phyloP scores from a whole-genome alignment of 2,888 invertebrate species.

The Rhagium mordax region DNA sequence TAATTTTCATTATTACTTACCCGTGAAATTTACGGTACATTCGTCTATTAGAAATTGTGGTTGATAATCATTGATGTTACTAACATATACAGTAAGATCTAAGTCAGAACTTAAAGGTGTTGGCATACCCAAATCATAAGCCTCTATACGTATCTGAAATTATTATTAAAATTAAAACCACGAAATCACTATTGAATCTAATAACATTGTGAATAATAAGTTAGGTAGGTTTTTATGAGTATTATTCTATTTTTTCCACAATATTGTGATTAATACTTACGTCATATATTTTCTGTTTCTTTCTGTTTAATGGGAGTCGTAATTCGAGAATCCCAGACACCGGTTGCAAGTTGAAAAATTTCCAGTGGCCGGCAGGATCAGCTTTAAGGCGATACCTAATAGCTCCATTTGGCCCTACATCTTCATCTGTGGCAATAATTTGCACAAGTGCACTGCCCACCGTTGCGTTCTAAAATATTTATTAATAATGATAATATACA shows the following conservation, averaged over 20 bases:
- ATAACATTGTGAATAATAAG: no score
- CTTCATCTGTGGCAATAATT: slow-evolving; percentile 89
- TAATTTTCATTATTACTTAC: slow-evolving; percentile 67
- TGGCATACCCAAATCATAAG: slow-evolving; percentile 90
- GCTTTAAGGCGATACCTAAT: slow-evolving; percentile 87
- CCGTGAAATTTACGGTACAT: slow-evolving; percentile 82
- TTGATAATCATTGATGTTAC: slow-evolving; percentile 91
- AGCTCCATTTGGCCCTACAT: slow-evolving; percentile 92
- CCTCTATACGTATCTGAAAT: slow-evolving; percentile 87
- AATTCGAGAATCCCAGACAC: slow-evolving; percentile 85
- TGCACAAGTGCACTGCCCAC: slow-evolving; percentile 86
- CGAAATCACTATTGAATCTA: no score
- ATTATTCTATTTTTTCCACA: no score
- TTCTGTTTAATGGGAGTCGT: slow-evolving; percentile 82
- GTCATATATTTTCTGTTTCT: slow-evolving; percentile 90
- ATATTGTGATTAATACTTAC: slow-evolving; percentile 72
- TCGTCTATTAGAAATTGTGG: slow-evolving; percentile 87
- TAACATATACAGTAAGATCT: slow-evolving; percentile 89
- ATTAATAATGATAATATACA: no score
- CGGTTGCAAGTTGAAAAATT: slow-evolving; percentile 86
- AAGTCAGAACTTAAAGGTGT: slow-evolving; percentile 90
- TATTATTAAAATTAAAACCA: background rate
- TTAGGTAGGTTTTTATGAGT: no score
- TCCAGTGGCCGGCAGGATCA: slow-evolving; percentile 87
- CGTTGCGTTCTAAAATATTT: slow-evolving; percentile 82